phyloP scores from a whole-genome alignment of 2,888 invertebrate species.

The Ephialtes manifestator region DNA sequence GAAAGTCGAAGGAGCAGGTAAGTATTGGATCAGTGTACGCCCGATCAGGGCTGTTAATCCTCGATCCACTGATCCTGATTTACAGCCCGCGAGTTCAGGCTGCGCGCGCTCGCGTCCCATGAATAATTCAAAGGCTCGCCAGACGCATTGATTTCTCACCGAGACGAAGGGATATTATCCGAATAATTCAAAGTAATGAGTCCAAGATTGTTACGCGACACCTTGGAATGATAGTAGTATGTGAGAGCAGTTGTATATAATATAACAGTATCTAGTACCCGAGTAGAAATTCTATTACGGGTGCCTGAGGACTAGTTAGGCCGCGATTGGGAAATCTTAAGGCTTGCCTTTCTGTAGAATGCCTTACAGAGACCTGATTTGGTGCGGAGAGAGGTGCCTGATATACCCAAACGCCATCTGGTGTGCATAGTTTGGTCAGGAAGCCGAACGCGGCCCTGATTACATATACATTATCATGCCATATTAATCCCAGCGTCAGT shows the following conservation, averaged over 20 bases:
- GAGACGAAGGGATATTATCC: slow-evolving; percentile 83
- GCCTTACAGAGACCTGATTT: too few species aligned
- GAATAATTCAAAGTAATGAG: slow-evolving; percentile 85
- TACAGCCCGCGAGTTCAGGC: slow-evolving; percentile 51
- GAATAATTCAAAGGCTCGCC: slow-evolving; percentile 82
- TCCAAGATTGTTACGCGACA: slow-evolving; percentile 71
- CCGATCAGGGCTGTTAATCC: slow-evolving; percentile 70
- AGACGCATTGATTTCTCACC: slow-evolving; percentile 83
- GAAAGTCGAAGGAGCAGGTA: slow-evolving; percentile 27
- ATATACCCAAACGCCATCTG: too few species aligned
- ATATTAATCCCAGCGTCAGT: too few species aligned
- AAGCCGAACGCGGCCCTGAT: too few species aligned
- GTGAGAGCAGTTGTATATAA: not conserved
- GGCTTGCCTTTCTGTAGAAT: too few species aligned
- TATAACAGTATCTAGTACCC: not conserved
- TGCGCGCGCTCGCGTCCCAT: slow-evolving; percentile 71
- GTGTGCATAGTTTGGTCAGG: too few species aligned
- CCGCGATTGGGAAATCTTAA: too few species aligned
- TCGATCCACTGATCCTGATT: slow-evolving; percentile 80
- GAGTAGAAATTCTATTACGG: too few species aligned
- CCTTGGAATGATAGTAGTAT: slow-evolving; percentile 49
- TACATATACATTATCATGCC: too few species aligned
- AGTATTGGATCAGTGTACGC: slow-evolving; percentile 58
- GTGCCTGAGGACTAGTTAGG: too few species aligned
- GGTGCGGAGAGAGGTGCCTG: too few species aligned